Evolutionary conservation across 2,113 vertebrate species (phyloP), one percentile per base, ranked within the genome.

Genomic region (Poeciliopsis turrubarensis): DNA sequence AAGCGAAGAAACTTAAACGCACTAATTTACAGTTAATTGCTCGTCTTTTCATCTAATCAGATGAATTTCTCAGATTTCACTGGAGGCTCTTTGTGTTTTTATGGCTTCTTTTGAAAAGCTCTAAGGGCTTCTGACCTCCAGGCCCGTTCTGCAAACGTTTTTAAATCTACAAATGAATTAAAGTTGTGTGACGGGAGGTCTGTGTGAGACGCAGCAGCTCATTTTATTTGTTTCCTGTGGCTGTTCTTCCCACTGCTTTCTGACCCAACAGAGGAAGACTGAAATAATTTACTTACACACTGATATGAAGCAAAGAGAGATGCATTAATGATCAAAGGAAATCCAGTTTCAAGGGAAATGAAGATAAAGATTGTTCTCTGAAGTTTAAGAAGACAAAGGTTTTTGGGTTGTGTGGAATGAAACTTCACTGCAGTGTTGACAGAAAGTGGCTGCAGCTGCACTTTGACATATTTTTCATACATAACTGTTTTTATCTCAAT

Each of bases 291-390:
- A n/a, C 39, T 39, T 26, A 12, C 34, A 26, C 13, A 19, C 44
- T 47, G 61, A 31, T 17, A 63, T 30, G 5, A 15, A 63, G 3
- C 5, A 37, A 26, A 22, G 22, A 37, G 44, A 19, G 44, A 47
- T 7, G 44, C 44, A 7, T 47, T 32, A 15, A 65, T n/a, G 64
- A 65, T 39, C 64, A 65, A 65, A 65, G 64, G 64, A 65, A 26
- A 39, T 22, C 17, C 8, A 26, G 22, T 37, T 65, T 65, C 29
- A 65, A 37, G 63, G 31, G 37, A 37, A 65, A 37, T 25, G 17
- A 37, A 25, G 25, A 65, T 25, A 65, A 65, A 26, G 26, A 60
- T 4, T 22, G 4, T 19, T 22, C 63, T 12, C 25, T 65, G 34
- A 26, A 26, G 64, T 65, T 26, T 25, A 65, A 37, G 25, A 25